phyloP scores from a whole-genome alignment of 1,140 invertebrate genomes.

The Aphelenchoides avenae region DNA sequence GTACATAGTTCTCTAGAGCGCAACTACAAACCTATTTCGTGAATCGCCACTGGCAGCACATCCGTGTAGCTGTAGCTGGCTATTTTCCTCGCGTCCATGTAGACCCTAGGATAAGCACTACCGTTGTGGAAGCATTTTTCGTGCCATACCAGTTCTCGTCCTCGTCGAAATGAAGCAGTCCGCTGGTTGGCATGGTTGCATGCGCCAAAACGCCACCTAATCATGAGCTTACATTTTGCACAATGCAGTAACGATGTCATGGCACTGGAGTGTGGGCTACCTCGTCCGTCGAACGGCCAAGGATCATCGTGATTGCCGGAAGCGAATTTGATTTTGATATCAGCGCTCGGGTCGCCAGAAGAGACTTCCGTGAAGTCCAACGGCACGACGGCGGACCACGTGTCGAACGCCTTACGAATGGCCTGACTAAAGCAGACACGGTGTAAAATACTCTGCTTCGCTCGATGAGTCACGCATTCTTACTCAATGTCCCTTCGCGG shows the following conservation, averaged over 20 bases:
- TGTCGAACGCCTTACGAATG: constrained; percentile 50
- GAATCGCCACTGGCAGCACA: constrained; percentile 56
- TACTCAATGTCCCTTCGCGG: constrained; percentile 34
- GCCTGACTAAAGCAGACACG: constrained; percentile 39
- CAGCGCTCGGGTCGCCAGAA: constrained; percentile 30
- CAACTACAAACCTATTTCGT: constrained; percentile 26
- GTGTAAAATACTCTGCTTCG: not conserved
- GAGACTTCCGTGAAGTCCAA: constrained; percentile 42
- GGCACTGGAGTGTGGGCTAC: constrained; percentile 3
- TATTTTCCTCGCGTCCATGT: constrained; percentile 50
- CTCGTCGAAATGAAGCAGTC: constrained; percentile 55
- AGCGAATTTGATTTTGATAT: constrained; percentile 57
- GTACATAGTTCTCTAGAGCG: not conserved
- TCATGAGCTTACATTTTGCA: constrained; percentile 20
- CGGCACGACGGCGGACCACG: constrained; percentile 42
- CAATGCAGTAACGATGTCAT: not conserved
- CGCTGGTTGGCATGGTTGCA: constrained; percentile 55
- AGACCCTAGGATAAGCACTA: too few species aligned
- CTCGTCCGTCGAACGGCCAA: constrained; percentile 58
- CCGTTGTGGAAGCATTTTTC: too few species aligned
- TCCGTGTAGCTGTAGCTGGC: constrained; percentile 50
- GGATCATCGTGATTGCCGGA: constrained; percentile 45
- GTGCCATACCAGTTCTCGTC: constrained; percentile 58
- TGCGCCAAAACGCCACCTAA: constrained; percentile 54
- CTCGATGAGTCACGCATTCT: not conserved